A percentile compares a stretch with the other conserved stretches of the same genome.
Evolutionary conservation across 1,140 invertebrate genomes (phyloP).

Genomic region (Amphibalanus amphitrite): DNA sequence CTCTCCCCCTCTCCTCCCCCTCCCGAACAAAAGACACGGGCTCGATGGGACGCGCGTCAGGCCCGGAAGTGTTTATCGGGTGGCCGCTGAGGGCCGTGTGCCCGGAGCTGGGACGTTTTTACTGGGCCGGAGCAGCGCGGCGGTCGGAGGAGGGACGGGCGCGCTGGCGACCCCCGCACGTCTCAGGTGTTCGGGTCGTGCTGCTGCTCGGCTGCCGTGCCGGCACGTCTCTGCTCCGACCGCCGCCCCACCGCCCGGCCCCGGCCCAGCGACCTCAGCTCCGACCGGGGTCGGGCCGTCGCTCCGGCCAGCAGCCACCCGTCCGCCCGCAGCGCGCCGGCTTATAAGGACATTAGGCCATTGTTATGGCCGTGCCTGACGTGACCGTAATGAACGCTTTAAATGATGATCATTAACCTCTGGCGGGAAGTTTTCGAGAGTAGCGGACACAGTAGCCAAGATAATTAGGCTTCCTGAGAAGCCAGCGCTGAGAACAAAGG

Average conservation of each 20-base stretch:
- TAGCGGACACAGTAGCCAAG: not conserved
- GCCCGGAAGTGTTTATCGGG: not conserved
- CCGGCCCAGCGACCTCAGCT: too few relatives aligned
- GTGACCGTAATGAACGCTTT: constrained; percentile 1
- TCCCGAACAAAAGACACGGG: not conserved
- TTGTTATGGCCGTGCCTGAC: not conserved
- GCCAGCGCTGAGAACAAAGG: not conserved
- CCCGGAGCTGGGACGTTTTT: not conserved
- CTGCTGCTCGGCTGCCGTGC: too few relatives aligned
- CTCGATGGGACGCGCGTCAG: not conserved
- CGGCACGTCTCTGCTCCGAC: too few relatives aligned
- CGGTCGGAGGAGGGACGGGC: not conserved
- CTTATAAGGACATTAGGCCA: not conserved
- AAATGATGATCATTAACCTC: not conserved
- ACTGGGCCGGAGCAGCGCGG: not conserved
- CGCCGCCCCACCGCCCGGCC: too few relatives aligned
- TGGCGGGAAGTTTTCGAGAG: not conserved
- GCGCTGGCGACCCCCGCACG: too few relatives aligned
- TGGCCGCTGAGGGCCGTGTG: too few relatives aligned
- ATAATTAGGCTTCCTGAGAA: not conserved
- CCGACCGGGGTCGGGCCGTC: too few relatives aligned
- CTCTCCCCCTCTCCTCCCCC: too few relatives aligned
- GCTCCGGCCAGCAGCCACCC: not conserved
- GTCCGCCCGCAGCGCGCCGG: too few relatives aligned
- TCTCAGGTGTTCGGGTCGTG: too few relatives aligned